Evolutionary conservation across 2,797 vertebrate species (phyloP).

Genomic region (Hydrolagus colliei): DNA sequence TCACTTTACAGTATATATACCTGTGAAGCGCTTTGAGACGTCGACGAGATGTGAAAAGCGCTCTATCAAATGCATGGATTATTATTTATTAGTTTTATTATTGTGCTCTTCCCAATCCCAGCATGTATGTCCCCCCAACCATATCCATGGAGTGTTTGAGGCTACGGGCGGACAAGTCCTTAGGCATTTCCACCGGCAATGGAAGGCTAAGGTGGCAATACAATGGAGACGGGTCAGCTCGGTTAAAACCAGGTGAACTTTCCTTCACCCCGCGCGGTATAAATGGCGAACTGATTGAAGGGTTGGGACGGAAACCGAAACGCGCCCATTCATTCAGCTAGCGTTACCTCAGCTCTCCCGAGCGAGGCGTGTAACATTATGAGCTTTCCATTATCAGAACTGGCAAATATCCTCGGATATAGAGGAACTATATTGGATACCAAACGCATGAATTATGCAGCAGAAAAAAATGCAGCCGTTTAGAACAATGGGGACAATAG

Average conservation of each 20-base stretch:
- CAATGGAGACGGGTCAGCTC: neutral
- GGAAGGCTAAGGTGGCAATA: neutral
- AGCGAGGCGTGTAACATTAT: constrained; percentile 26
- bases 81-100: no score
- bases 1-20: no score
- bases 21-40: no score
- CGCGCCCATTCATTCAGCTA: constrained; percentile 14
- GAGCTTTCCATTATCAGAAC: constrained; percentile 38
- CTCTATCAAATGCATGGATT: no score
- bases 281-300: constrained; percentile 26
- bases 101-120: no score
- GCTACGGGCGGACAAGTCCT: neutral
- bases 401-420: constrained; percentile 43
- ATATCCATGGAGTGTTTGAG: neutral
- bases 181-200: neutral
- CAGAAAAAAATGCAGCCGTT: constrained; percentile 47
- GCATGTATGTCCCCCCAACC: no score
- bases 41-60: no score
- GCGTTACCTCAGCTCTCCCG: constrained; percentile 9
- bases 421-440: constrained; percentile 46
- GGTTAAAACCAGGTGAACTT: constrained; percentile 21
- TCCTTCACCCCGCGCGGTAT: constrained; percentile 20
- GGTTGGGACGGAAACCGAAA: neutral
- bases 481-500: constrained; percentile 18
- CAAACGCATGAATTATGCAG: constrained; percentile 53